Base-by-base conservation (phyloP, 1,140 invertebrate genomes). In the Drosophila serrata region DNA sequence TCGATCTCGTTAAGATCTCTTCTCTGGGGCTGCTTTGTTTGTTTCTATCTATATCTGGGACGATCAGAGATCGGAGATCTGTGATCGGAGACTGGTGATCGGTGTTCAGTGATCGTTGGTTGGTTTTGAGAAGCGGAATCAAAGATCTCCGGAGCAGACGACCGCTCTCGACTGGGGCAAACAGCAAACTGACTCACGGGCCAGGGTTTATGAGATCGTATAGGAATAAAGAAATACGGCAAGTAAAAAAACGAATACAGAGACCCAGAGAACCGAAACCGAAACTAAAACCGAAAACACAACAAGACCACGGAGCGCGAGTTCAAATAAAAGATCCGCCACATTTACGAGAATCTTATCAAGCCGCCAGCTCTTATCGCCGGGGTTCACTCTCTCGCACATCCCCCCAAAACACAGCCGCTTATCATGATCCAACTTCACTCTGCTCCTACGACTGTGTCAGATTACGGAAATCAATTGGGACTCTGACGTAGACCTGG, bases 151-250 rank as follows among this genome's bases (percentile, higher is more conserved):
- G 49, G 39, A 39, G 58, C 56, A 57, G 60, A 63, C 81, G 81
- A 79, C 77, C 75, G 81, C 86, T 75, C 75, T 67, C 67, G 70
- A 31, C 70, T 85, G 70, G 53, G 69, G 70, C 74, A 51, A 75
- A 69, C 70, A 76, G 73, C 70, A 73, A 85, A 90, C 85, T 90
- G 79, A 90, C 70, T 90, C 86, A 79, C 74, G 68, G 65, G 60
- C 70, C 46, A 55, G 56, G 65, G 62, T 72, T 78, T 72, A 65
- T 84, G 43, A 61, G 43, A 85, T 85, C 77, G 56, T 75, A 65
- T 58, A 64, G 60, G 49, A 65, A 64, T 64, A 74, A 77, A 70
- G 27, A 45, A 79, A 79, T 57, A 74, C 45, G 59, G 69, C 61
- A 68, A 65, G 43, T 29, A 70, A 61, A 79, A 79, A 63, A 75